These are phyloP conservation scores for Salvator merianae DNA, from an alignment of 2,113 vertebrate genomes.

Conservation along the genomic window DNA sequence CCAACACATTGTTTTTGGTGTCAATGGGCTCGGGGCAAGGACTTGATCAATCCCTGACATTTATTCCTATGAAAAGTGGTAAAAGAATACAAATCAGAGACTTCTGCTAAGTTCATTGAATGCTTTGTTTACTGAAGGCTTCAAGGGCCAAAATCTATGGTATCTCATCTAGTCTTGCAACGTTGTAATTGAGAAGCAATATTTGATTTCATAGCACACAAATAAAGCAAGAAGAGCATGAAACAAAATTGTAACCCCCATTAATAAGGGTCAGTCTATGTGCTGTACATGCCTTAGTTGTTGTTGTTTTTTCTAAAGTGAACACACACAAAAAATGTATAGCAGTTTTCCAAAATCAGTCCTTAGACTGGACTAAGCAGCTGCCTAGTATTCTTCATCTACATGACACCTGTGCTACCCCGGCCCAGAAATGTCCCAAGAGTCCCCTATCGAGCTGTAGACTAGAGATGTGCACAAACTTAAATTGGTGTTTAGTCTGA, in stretches of 20 bases:
- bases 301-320: too few relatives aligned
- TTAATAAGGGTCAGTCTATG: not conserved
- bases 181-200: conserved; percentile 45
- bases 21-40: conserved; percentile 28
- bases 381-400: too few relatives aligned
- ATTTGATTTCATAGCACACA: conserved; percentile 24
- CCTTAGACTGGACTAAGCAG: too few relatives aligned
- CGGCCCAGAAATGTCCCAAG: too few relatives aligned
- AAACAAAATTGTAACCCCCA: not conserved
- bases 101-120: conserved; percentile 46
- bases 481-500: too few relatives aligned
- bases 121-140: conserved; percentile 53
- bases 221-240: conserved; percentile 15
- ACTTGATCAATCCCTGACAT: conserved; percentile 39
- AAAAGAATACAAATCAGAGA: conserved; percentile 56
- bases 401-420: not conserved
- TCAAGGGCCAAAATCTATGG: conserved; percentile 34
- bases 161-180: conserved; percentile 50
- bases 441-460: too few relatives aligned
- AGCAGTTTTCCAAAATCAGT: too few relatives aligned
- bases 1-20: not conserved
- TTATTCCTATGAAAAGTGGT: conserved; percentile 38
- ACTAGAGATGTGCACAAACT: too few relatives aligned
- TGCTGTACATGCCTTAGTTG: not conserved
- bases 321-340: too few relatives aligned